Conservation (phyloP, 2,888 invertebrate species). For the Nephrotoma flavescens region DNA sequence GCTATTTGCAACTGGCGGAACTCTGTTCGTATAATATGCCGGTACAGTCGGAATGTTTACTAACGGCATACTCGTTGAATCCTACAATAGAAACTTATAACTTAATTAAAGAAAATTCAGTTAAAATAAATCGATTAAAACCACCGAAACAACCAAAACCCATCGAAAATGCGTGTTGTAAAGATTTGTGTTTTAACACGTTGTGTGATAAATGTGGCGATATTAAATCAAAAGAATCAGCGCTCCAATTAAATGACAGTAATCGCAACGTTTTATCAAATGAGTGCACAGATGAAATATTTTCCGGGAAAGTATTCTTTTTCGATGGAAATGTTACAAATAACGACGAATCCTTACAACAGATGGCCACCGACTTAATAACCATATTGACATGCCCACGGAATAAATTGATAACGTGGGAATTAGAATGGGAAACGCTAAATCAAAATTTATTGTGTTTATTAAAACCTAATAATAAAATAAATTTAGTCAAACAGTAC, state of each 20-base stretch:
- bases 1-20: conserved; percentile 40
- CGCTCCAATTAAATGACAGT: neutral
- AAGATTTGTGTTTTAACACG: neutral
- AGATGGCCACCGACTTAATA: conserved; percentile 41
- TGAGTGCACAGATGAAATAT: neutral
- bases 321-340: neutral
- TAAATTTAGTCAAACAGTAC: conserved; percentile 9
- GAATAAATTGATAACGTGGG: conserved; percentile 44
- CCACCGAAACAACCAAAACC: neutral
- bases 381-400: conserved; percentile 43
- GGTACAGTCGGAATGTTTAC: conserved; percentile 43
- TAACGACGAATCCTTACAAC: conserved; percentile 35
- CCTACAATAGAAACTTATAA: conserved; percentile 39
- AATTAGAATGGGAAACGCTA: conserved; percentile 39
- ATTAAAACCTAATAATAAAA: conserved; percentile 31
- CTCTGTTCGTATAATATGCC: conserved; percentile 37
- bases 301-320: neutral
- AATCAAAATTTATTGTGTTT: conserved; percentile 35
- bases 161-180: neutral
- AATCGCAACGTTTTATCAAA: neutral
- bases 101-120: conserved; percentile 36
- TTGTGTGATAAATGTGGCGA: neutral
- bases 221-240: neutral
- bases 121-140: conserved; percentile 27
- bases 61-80: conserved; percentile 46